Evolutionary conservation across 2,113 vertebrate genomes (phyloP).

Genomic region (Muscicapa adusta): DNA sequence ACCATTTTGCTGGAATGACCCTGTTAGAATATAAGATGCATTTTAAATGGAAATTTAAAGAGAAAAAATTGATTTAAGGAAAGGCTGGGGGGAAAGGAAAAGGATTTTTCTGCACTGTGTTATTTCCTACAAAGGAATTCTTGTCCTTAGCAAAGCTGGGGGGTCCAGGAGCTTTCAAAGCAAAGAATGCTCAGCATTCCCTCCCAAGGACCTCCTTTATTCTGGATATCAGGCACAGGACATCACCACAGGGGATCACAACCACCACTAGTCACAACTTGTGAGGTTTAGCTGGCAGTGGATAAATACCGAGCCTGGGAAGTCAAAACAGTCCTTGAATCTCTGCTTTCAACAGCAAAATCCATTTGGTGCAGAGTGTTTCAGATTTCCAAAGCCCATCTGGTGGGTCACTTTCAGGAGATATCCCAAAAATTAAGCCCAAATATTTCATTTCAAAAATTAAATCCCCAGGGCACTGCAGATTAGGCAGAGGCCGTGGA

Average conservation of each 20-base stretch:
- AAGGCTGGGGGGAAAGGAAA: neutral
- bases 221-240: neutral
- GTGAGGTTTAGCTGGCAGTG: neutral
- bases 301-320: neutral
- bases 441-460: conserved; percentile 9
- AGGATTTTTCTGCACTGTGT: neutral
- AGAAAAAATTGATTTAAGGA: neutral
- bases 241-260: neutral
- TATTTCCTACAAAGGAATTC: conserved; percentile 18
- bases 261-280: conserved; percentile 10
- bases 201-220: neutral
- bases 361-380: neutral
- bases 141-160: neutral
- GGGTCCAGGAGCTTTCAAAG: neutral
- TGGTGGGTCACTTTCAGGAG: neutral
- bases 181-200: conserved; percentile 53
- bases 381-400: neutral
- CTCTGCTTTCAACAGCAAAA: neutral
- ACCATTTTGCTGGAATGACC: neutral
- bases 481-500: conserved; percentile 30
- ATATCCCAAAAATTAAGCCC: neutral
- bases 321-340: conserved; percentile 46
- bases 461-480: neutral
- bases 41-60: neutral
- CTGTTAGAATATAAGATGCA: neutral